Base-by-base conservation (phyloP, 1,140 invertebrate genomes). In the Lethrus apterus region DNA sequence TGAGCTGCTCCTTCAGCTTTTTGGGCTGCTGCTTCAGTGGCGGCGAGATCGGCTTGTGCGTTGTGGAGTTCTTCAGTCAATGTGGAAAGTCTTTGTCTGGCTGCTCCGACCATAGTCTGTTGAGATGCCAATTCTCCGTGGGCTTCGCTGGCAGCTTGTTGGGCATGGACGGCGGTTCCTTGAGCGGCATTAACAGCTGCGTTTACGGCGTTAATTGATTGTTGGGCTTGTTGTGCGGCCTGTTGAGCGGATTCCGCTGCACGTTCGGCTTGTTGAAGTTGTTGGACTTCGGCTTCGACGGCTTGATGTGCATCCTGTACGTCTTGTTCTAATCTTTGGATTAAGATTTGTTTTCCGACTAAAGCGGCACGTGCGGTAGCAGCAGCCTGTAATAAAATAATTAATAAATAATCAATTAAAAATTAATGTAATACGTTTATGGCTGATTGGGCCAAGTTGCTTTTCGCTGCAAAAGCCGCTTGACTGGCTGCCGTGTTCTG, bases 391-490 rank as follows among this genome's bases (percentile, higher is more conserved):
- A 8, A 18, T 17, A 2, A 7, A 8, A 23, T 1, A 29, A 42
- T n/a, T n/a, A 3, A 13, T 29, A 3, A 30, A 15, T 30, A 7
- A 5, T 38, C 20, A 19, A 2, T 10, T 14, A 21, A 10, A 19
- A 18, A n/a, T 38, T 21, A 10, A 20, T 29, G 17, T 8, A 19
- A 1, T 42, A 42, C 38, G 10, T 24, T 24, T 26, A 29, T 11
- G 9, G 38, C 38, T 26, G 38, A 21, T 29, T 42, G 38, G 21
- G 38, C 38, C 14, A 42, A 42, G 18, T 4, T 29, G 14, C 38
- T 42, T 14, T 42, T 42, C 15, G 38, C 38, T n/a, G 38, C 38
- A 42, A 42, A 42, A 29, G 38, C 38, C 9, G 38, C 38, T 42
- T 42, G 38, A 26, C 24, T 42, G 4, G 23, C 38, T 1, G 38